These are phyloP conservation scores for Euglossa dilemma DNA, from an alignment of 1,140 invertebrate species.

Conservation along the genomic window DNA sequence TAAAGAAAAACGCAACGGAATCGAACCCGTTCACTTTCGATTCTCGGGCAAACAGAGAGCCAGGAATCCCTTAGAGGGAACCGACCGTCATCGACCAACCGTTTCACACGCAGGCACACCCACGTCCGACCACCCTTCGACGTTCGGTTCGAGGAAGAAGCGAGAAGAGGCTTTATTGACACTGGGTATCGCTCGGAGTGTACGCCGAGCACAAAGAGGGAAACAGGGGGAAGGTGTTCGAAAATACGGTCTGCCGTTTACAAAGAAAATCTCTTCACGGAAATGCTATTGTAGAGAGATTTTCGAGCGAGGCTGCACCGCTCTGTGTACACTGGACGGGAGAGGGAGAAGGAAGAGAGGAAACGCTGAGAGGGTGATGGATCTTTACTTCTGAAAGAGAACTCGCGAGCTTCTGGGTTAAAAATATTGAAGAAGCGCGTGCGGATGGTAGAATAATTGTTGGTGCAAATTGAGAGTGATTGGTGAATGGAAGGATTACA, in stretches of 20 bases:
- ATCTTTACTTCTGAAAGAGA: not conserved
- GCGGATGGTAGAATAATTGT: too few relatives aligned
- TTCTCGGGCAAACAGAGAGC: not conserved
- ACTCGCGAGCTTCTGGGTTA: not conserved
- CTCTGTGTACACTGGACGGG: too few relatives aligned
- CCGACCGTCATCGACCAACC: not conserved
- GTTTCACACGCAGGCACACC: not conserved
- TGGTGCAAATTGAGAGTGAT: too few relatives aligned
- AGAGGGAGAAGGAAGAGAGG: not conserved
- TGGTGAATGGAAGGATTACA: too few relatives aligned
- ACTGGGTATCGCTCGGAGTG: not conserved
- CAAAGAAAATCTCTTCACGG: not conserved
- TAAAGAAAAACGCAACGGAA: not conserved
- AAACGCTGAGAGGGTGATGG: not conserved
- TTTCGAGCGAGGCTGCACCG: not conserved
- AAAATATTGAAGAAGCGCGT: not conserved
- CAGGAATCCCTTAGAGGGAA: not conserved
- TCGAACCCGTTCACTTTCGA: not conserved
- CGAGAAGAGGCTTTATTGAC: conserved; percentile 1
- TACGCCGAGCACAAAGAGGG: not conserved
- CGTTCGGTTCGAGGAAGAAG: not conserved
- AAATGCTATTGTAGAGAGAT: not conserved
- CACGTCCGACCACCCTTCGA: not conserved
- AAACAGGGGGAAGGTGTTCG: not conserved
- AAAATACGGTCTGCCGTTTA: not conserved